phyloP scores from a whole-genome alignment of 2,113 vertebrate genomes.

The Caretta caretta region DNA sequence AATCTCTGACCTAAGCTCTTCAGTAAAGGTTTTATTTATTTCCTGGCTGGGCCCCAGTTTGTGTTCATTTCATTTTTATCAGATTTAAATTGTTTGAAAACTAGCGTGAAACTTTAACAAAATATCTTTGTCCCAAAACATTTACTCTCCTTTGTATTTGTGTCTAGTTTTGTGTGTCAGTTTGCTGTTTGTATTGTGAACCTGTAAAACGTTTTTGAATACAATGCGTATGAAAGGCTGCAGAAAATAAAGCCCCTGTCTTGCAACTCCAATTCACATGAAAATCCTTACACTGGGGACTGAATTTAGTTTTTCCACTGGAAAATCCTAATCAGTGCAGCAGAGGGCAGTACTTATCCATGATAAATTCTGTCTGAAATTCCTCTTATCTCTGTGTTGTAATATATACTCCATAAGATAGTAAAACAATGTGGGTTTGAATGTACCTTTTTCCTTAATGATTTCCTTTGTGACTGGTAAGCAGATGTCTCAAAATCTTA shows the following conservation, averaged over 20 bases:
- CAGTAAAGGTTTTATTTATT: not conserved
- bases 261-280: not conserved
- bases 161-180: not conserved
- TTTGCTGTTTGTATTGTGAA: not conserved
- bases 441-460: not conserved
- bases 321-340: slow-evolving; percentile 19
- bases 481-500: not conserved
- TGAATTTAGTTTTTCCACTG: not conserved
- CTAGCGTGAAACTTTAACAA: not conserved
- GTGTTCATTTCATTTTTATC: not conserved
- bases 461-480: not conserved
- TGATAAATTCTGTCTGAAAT: not conserved
- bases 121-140: not conserved
- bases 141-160: not conserved
- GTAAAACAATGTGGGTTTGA: not conserved
- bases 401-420: not conserved
- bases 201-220: not conserved
- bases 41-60: not conserved
- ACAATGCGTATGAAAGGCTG: not conserved
- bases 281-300: not conserved
- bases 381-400: not conserved
- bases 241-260: not conserved
- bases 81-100: not conserved
- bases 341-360: slow-evolving; percentile 72
- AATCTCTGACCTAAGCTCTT: not conserved